Percentiles rank a stretch among this genome's conserved stretches.
Evolutionary conservation across 2,797 vertebrate genomes (phyloP).

Genomic region (Apodemus agrarius): DNA sequence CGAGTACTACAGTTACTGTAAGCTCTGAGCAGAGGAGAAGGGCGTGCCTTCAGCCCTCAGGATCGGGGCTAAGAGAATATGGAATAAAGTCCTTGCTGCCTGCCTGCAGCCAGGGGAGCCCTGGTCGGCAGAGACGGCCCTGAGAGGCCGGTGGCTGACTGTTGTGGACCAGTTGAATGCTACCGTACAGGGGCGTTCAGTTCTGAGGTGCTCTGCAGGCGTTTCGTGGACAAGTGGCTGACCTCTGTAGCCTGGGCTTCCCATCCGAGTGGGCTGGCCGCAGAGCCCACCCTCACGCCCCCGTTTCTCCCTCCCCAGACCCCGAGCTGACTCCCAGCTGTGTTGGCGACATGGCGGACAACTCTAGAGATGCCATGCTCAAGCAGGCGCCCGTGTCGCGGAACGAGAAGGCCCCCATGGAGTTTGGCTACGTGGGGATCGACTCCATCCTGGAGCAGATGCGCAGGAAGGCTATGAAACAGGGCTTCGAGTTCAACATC

Average conservation of each 20-base stretch:
- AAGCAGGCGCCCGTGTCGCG: conserved; percentile 85
- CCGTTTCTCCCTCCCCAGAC: conserved; percentile 70
- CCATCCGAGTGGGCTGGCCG: not conserved
- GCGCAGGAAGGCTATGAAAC: conserved; percentile 98
- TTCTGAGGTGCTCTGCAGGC: not conserved
- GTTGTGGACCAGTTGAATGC: not conserved
- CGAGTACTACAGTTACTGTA: rapidly evolving
- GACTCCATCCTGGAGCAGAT: conserved; percentile 97
- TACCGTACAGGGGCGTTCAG: rapidly evolving
- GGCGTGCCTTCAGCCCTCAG: not conserved
- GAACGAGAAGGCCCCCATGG: conserved; percentile 90
- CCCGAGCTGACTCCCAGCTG: conserved; percentile 85
- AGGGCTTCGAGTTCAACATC: conserved; percentile 98
- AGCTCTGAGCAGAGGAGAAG: not conserved
- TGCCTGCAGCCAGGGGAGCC: not conserved
- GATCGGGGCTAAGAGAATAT: not conserved
- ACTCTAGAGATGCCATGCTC: conserved; percentile 87
- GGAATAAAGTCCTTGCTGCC: not conserved
- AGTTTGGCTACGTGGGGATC: conserved; percentile 97
- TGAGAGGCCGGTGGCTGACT: not conserved
- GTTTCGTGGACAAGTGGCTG: rapidly evolving
- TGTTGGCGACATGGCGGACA: conserved; percentile 93
- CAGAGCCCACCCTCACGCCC: rapidly evolving
- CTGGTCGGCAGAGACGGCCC: not conserved
- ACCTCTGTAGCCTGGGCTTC: not conserved